Evolutionary conservation across 2,888 invertebrate genomes (phyloP), one percentile per base, ranked within the genome.

Genomic region (Hypselothyrea guttata): DNA sequence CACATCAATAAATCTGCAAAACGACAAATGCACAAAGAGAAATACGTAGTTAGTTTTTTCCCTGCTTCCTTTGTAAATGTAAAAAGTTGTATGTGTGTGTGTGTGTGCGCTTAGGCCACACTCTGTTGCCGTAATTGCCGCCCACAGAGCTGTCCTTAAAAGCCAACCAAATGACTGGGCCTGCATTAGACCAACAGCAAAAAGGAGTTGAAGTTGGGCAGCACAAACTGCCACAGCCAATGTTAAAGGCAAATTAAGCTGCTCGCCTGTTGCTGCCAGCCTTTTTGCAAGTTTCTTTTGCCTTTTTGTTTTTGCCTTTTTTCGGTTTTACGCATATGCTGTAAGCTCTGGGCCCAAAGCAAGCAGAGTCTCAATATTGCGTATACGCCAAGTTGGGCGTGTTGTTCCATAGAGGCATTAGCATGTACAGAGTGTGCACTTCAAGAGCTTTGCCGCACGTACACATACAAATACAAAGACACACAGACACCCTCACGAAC

Each of bases 1-100:
- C 1, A 96, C 93, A 86, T 96, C 96, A 64, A 95, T 93, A 82
- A 95, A 94, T 37, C 89, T 89, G 81, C 22, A 22, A 22, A 22
- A 22, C 22, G 5, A 5, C 22, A 22, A 22, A 22, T 27, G 4
- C 30, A 30, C 4, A 30, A 22, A 22, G 22, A 22, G 3, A 22
- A 22, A 22, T 22, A 4, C 5, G 3, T 5, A 22, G 22, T 22
- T 22, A 22, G 22, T 22, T 22, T 22, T 5, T 8, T 30, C 8
- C 7, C 8, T 30, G 9, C 7, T n/a, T 30, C 3, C 22, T 22
- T 22, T 4, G 22, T 22, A 4, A 22, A 22, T 22, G n/a, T n/a
- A n/a, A n/a, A n/a, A n/a, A n/a, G n/a, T 7, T 27, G 11, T 28
- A n/a, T n/a, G n/a, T 40, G 49, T 8, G 11, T 31, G 16, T 45